Conservation (phyloP, 2,888 invertebrate species). For the Conistra vaccinii region DNA sequence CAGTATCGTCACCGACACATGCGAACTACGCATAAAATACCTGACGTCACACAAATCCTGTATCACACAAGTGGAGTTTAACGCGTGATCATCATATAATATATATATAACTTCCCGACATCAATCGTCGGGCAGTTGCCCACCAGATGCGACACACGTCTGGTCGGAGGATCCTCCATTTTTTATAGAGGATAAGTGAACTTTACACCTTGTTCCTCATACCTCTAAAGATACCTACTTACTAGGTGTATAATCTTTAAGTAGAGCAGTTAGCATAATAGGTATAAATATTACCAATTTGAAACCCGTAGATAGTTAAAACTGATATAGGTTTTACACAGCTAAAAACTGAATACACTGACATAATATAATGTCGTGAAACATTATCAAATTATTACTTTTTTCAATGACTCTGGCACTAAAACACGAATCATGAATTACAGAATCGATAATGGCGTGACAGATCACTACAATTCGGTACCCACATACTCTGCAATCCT, state of each 20-base stretch:
- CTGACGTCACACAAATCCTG: too few species aligned
- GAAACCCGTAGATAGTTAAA: neutral
- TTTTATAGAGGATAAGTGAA: too few species aligned
- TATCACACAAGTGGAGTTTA: too few species aligned
- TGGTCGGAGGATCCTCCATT: too few species aligned
- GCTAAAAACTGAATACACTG: neutral
- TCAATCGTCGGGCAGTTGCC: too few species aligned
- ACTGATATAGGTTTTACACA: neutral
- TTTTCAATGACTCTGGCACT: neutral
- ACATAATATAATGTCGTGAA: neutral
- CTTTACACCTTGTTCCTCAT: too few species aligned
- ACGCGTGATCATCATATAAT: too few species aligned
- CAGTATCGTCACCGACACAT: too few species aligned
- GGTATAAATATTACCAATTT: neutral
- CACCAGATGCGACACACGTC: too few species aligned
- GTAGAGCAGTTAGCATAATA: neutral
- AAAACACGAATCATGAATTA: neutral
- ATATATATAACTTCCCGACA: too few species aligned
- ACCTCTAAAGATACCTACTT: too few species aligned
- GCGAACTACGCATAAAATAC: too few species aligned
- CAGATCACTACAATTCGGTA: neutral
- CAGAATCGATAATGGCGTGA: neutral
- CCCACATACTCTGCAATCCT: constrained; percentile 22
- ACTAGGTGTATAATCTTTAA: neutral
- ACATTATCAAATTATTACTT: neutral